Base-by-base conservation (phyloP, 2,113 vertebrate species). In the Chascanopsetta lugubris region DNA sequence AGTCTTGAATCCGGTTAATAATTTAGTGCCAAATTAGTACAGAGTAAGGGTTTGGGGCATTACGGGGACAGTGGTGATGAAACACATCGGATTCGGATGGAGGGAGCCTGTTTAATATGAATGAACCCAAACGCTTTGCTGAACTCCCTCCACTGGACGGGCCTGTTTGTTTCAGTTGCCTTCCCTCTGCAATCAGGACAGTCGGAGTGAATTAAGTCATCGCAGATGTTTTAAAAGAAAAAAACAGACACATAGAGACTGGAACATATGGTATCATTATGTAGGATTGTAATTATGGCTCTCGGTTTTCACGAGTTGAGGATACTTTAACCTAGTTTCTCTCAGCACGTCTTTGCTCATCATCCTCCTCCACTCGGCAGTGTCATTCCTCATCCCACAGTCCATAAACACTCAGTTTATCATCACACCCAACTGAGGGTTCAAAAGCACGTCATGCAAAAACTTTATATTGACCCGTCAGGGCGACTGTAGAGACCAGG, bases 21-120 rank as follows among this genome's bases (percentile, higher is more conserved):
- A 87, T 87, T 86, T 76, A 83, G 55, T 12, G 34, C 1, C 40
- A 69, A 25, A 82, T 86, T 75, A 84, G 36, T 65, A 59, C 50
- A 58, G 30, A 75, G 69, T 59, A 21, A 63, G 66, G n/a, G n/a
- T n/a, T n/a, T n/a, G n/a, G 45, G 20, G 26, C 46, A 26, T 57
- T 70, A 61, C 51, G 7, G 22, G 73, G 59, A 60, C 56, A 72
- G 43, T 45, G 42, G 57, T 66, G 72, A 46, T 43, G 45, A 64
- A 72, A 55, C 36, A 46, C 61, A 38, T 56, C 62, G 58, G 61
- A 56, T 56, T 80, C 51, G 72, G 57, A 68, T 61, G 64, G 56
- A 38, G 59, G 64, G 56, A 38, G 59, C 61, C 43, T 56, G 21
- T 79, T 85, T 66, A 83, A 69, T 85, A 83, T 87, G 81, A 45